Conservation (phyloP, 2,888 invertebrate genomes). For the Nemurella pictetii region DNA sequence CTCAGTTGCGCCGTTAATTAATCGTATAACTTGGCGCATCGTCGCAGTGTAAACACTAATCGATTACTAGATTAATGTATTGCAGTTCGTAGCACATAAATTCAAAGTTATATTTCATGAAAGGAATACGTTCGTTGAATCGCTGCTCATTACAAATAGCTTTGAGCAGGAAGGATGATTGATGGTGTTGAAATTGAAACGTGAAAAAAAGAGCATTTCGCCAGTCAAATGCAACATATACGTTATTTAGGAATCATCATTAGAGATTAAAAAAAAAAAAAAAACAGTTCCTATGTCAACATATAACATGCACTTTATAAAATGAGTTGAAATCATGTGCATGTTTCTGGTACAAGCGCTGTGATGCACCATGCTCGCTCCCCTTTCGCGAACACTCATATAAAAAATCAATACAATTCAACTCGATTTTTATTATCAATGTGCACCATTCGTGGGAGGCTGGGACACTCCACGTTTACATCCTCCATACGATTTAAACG, state of each 20-base stretch:
- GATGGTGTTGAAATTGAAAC: not conserved
- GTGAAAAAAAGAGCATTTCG: not conserved
- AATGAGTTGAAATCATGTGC: not conserved
- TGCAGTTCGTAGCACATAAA: not conserved
- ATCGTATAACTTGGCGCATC: not conserved
- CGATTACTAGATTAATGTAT: not conserved
- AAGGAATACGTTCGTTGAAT: not conserved
- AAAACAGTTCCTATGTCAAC: not conserved
- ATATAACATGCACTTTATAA: not conserved
- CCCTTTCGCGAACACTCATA: not conserved
- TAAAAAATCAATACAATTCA: not conserved
- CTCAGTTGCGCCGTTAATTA: not conserved
- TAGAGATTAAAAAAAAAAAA: no score
- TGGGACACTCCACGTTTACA: no score
- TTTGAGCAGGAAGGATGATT: not conserved
- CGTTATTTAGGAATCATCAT: not conserved
- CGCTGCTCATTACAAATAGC: not conserved
- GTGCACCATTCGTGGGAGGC: not conserved
- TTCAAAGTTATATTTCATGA: not conserved
- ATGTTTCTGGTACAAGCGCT: no score
- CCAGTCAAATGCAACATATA: not conserved
- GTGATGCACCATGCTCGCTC: no score
- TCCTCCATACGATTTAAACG: not conserved
- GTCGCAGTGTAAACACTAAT: not conserved
- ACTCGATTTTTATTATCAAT: not conserved